Percentiles rank a stretch among this genome's conserved stretches.
phyloP scores from a whole-genome alignment of 2,888 invertebrate genomes.

The Salticus scenicus region DNA sequence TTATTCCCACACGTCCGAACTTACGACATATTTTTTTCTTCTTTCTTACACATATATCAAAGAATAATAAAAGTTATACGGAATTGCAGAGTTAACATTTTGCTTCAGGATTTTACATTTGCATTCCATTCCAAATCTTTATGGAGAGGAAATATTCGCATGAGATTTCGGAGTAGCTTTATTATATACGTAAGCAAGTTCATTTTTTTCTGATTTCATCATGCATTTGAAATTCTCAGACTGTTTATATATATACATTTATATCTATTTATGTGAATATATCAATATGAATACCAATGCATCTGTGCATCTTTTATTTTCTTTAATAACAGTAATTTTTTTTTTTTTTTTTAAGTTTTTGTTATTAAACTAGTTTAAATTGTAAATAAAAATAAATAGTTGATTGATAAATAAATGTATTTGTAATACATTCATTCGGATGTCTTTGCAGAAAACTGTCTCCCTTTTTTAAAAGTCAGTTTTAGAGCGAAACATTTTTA shows the following conservation, averaged over 20 bases:
- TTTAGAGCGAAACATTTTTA: no score
- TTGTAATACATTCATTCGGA: no score
- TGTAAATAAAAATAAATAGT: no score
- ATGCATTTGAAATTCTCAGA: neutral
- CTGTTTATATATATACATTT: neutral
- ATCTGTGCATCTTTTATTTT: no score
- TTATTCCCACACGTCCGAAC: slow-evolving; percentile 39
- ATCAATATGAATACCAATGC: no score
- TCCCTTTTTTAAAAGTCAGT: no score
- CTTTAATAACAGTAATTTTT: no score
- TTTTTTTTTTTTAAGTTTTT: no score
- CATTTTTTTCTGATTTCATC: neutral
- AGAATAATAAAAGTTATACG: slow-evolving; percentile 56
- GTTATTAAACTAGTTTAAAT: no score
- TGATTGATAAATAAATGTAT: no score
- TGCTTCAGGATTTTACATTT: slow-evolving; percentile 58
- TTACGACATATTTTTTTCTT: slow-evolving; percentile 20
- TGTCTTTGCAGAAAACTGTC: no score
- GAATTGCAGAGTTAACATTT: slow-evolving; percentile 64
- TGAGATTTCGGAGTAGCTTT: slow-evolving; percentile 27
- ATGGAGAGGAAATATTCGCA: slow-evolving; percentile 24
- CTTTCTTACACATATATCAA: slow-evolving; percentile 27
- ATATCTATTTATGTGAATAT: no score
- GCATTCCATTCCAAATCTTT: slow-evolving; percentile 31
- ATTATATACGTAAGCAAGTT: slow-evolving; percentile 35